Evolutionary conservation across 2,888 invertebrate genomes (phyloP), one percentile per base, ranked within the genome.

Genomic region (Taenaris catops): DNA sequence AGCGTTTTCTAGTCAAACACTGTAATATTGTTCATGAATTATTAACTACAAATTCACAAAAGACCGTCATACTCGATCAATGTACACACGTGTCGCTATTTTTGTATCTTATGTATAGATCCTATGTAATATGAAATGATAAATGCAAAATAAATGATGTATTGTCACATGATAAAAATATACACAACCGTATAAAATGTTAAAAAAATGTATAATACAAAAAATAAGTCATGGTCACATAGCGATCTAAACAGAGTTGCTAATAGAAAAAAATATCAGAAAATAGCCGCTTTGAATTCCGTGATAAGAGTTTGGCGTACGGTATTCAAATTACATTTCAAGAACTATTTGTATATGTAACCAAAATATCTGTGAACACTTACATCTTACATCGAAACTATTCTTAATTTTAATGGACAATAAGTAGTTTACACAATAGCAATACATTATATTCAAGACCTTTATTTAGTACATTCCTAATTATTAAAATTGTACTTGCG

Each of bases 121-220:
- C 19, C 5, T 19, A 19, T n/a, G 20, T 20, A 7, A 12, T 14
- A 37, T 27, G 49, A 54, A 53, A 52, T 46, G 45, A 46, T 73
- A 74, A 74, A 75, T 75, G 74, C 74, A 70, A 65, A 58, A 51
- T 56, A 58, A 62, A 56, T 49, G 51, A 49, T 44, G 37, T 55
- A 62, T 58, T 55, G 59, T 63, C 58, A 63, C 52, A 56, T 54
- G 49, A 58, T 61, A 17, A 60, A 55, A 55, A 59, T 66, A 69
- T 16, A 36, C 66, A 76, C 71, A 75, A 73, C 71, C 73, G 60
- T 10, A 23, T 14, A 4, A 11, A 20, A 12, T 10, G 17, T 23
- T 25, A 14, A 9, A 28, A 12, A 20, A 14, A 32, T n/a, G n/a
- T n/a, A n/a, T n/a, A 23, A 10, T 17, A 9, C 19, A 34, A 19